Evolutionary conservation across 2,113 vertebrate species (phyloP).

Genomic region (Martes martes): DNA sequence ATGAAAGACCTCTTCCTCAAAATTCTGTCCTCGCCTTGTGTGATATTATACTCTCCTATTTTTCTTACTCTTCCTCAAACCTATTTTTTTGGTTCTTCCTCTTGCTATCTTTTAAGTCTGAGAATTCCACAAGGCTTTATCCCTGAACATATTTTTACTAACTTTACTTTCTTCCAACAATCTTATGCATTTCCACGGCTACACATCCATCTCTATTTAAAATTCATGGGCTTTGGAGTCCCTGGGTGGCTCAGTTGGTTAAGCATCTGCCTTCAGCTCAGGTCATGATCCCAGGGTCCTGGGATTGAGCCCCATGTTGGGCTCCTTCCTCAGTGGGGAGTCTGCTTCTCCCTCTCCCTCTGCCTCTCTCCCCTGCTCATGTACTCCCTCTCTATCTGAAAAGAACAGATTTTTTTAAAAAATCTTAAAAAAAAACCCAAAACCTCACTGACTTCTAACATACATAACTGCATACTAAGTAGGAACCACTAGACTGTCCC

Average conservation of each 20-base stretch:
- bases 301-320: no score
- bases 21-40: background rate
- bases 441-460: background rate
- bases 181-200: background rate
- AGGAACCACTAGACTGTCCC: background rate
- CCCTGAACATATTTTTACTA: background rate
- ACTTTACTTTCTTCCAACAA: background rate
- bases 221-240: background rate
- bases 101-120: background rate
- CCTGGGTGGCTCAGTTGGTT: no score
- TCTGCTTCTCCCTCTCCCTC: no score
- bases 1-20: background rate
- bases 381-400: no score
- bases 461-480: background rate
- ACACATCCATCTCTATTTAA: background rate
- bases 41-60: background rate
- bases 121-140: background rate
- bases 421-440: no score
- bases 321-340: no score
- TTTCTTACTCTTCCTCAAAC: background rate
- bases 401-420: no score
- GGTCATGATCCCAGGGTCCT: no score
- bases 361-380: no score
- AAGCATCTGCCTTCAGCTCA: no score
- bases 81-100: background rate